Evolutionary conservation across 2,888 invertebrate genomes (phyloP), one percentile per base, ranked within the genome.

Genomic region (Andrena dorsata): DNA sequence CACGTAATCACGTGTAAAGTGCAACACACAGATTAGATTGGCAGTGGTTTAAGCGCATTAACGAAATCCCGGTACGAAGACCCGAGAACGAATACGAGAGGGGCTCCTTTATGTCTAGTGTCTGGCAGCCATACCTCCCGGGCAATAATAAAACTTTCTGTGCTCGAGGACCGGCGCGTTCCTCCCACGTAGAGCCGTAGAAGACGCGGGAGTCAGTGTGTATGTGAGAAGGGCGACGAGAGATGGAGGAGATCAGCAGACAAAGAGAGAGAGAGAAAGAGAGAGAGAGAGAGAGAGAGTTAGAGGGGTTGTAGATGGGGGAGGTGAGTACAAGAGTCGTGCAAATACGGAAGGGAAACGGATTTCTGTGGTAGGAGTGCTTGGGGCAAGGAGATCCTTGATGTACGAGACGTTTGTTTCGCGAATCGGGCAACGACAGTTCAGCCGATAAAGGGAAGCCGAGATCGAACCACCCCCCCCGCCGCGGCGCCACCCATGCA

Each of bases 71-170:
- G 60, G 68, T 30, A 32, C 16, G 63, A 49, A 28, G 41, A 51
- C 58, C 60, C n/a, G 58, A 53, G 74, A 70, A 61, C 61, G 74
- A 75, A 72, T 71, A 71, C 58, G 76, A 82, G 70, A 70, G 58
- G 58, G 76, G 70, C 56, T 80, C 76, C 79, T 86, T 80, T 79
- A 74, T 80, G 58, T 78, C 80, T 85, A 66, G 80, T 78, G 80
- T 70, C 84, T 86, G 84, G 53, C 82, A 72, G 73, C 70, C 86
- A 88, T 88, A 88, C 73, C 87, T 88, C 86, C 76, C 82, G 86
- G 88, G 90, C 86, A 90, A 90, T 90, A 90, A 90, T 90, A 90
- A 90, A 90, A 90, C 88, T 90, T 90, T 86, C 85, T 80, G 81
- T 70, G 76, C 81, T 84, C 77, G 79, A 86, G 89, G 83, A 87